phyloP scores from a whole-genome alignment of 2,797 vertebrate genomes.

The Eospalax fontanierii region DNA sequence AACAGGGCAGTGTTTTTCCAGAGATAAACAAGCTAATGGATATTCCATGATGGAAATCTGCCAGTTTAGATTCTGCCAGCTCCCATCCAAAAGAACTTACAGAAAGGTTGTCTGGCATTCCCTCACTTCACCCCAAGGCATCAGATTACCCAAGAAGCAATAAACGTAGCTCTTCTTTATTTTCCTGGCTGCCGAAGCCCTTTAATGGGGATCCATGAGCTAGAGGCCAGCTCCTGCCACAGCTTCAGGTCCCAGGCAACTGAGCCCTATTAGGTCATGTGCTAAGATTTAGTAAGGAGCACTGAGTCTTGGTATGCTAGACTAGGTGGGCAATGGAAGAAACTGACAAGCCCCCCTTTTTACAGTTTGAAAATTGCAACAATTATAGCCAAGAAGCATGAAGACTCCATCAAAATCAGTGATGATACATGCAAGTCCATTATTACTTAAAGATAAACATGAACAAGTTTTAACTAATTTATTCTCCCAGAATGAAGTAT shows the following conservation, averaged over 20 bases:
- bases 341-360: constrained; percentile 2
- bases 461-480: constrained; percentile 67
- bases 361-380: constrained; percentile 74
- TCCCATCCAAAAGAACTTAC: constrained; percentile 72
- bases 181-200: constrained; percentile 56
- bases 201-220: constrained; percentile 66
- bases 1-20: constrained; percentile 78
- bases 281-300: constrained; percentile 78
- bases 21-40: constrained; percentile 82
- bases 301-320: constrained; percentile 75
- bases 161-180: constrained; percentile 67
- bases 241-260: constrained; percentile 70
- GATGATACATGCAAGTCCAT: constrained; percentile 2
- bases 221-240: constrained; percentile 69
- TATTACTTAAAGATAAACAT: constrained; percentile 72
- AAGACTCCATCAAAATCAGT: constrained; percentile 50
- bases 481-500: constrained; percentile 56
- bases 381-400: constrained; percentile 65
- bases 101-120: constrained; percentile 77
- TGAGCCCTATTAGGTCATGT: constrained; percentile 66
- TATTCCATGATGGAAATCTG: constrained; percentile 76
- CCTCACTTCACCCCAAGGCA: constrained; percentile 70
- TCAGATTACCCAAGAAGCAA: constrained; percentile 75
- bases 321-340: constrained; percentile 73
- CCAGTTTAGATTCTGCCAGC: constrained; percentile 68